Evolutionary conservation across 2,797 vertebrate species (phyloP).

Genomic region (Sebastes steindachneri): DNA sequence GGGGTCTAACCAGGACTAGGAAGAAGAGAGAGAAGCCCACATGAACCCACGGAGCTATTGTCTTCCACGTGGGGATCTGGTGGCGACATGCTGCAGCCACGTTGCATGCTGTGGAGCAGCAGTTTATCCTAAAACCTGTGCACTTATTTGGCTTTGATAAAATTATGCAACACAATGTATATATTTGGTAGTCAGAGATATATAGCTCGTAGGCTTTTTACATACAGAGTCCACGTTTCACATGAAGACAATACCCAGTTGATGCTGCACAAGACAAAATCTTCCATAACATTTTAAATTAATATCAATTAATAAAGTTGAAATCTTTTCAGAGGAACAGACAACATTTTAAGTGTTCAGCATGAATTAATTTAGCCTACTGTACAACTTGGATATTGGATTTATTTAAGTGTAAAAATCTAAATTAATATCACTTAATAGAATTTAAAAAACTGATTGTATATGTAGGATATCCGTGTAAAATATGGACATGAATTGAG

Average conservation of each 20-base stretch:
- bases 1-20: slow-evolving; percentile 41
- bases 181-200: too few species aligned
- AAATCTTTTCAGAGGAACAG: background rate
- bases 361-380: background rate
- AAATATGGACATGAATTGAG: too few species aligned
- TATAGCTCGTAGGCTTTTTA: too few species aligned
- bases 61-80: slow-evolving; percentile 39
- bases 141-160: background rate
- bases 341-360: background rate
- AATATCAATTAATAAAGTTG: background rate
- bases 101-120: background rate
- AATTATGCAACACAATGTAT: too few species aligned
- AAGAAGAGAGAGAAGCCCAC: slow-evolving; percentile 33
- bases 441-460: too few species aligned
- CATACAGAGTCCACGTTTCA: background rate
- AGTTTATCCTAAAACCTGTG: background rate
- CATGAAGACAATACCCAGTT: background rate
- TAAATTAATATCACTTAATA: background rate
- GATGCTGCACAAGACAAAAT: background rate
- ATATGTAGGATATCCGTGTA: too few species aligned
- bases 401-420: background rate
- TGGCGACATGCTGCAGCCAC: slow-evolving; percentile 3
- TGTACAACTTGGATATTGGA: background rate
- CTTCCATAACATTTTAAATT: background rate
- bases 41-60: background rate